Base-by-base conservation (phyloP, 2,113 vertebrate species). In the Lutjanus erythropterus region DNA sequence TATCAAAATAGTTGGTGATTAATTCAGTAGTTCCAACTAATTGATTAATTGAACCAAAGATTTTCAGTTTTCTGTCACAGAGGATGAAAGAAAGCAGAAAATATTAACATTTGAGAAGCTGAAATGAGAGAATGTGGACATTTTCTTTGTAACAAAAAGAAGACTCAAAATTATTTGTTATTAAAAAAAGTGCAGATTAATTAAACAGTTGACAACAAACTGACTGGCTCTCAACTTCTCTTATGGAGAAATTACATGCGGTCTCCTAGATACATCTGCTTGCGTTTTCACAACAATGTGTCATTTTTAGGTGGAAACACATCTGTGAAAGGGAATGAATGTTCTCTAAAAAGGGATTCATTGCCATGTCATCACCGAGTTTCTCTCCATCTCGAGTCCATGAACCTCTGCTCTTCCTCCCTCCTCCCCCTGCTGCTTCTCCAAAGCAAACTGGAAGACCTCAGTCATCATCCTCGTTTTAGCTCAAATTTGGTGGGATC, bases 381-480 rank as follows among this genome's bases (percentile, higher is more conserved):
- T 87, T 80, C 35, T 80, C 71, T 58, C 46, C 31, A 76, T 84
- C 35, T 71, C 44, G 35, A 84, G 83, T 85, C 88, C 86, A 9
- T 92, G 88, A 92, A 88, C 91, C 66, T 65, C 68, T 83, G 88
- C 85, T 87, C 82, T 85, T 86, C 89, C 89, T 74, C 71, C 27
- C 58, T 16, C 66, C 50, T 15, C 61, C 55, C 39, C 65, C 67
- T 35, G 70, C 19, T 6, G 5, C 75, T 72, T 76, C 75, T 91
- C 60, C 56, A 58, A 62, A 80, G 76, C 94, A 89, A 88, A 91
- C 94, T 94, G 95, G 94, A 94, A 95, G 90, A 87, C 84, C 94
- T 95, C 95, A 87, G 86, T 95, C 95, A 95, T 94, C 95, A 87
- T 84, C 91, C 87, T 92, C 84, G 59, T 94, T 94, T 91, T 91